Evolutionary conservation across 2,888 invertebrate genomes (phyloP).

Genomic region (Empis stercorea): DNA sequence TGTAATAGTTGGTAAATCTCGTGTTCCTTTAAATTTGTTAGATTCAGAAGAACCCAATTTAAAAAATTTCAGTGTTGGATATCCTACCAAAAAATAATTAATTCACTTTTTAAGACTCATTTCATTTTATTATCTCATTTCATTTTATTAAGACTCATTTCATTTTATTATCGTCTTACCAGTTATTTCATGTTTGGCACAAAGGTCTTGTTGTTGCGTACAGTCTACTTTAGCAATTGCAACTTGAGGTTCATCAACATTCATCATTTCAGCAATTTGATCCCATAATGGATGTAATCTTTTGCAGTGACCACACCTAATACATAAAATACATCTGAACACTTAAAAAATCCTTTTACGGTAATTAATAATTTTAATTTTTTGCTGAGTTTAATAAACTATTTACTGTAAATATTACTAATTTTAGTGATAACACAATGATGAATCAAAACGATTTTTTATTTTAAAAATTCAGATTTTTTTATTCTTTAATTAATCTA

Average conservation of each 20-base stretch:
- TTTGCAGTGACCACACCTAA: slow-evolving; percentile 78
- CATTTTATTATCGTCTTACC: slow-evolving; percentile 11
- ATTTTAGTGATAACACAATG: no score
- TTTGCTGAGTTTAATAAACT: no score
- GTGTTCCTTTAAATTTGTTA: slow-evolving; percentile 62
- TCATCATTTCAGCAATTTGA: slow-evolving; percentile 58
- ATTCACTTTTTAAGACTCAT: no score
- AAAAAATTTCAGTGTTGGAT: slow-evolving; percentile 75
- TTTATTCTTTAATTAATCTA: no score
- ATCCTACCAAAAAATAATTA: slow-evolving; percentile 42
- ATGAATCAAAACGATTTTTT: no score
- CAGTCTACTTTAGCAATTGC: slow-evolving; percentile 78
- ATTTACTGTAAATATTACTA: no score
- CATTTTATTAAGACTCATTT: no score
- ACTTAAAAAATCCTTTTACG: no score
- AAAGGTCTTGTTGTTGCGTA: slow-evolving; percentile 57
- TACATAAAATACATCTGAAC: no score
- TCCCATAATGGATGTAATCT: slow-evolving; percentile 75
- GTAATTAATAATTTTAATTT: no score
- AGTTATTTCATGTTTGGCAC: slow-evolving; percentile 62
- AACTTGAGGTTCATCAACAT: slow-evolving; percentile 47
- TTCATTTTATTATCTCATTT: no score
- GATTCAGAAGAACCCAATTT: slow-evolving; percentile 52
- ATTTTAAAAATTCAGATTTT: no score
- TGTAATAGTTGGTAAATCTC: slow-evolving; percentile 63